Evolutionary conservation across 2,888 invertebrate genomes (phyloP).

Genomic region (Oscheius sp.): DNA sequence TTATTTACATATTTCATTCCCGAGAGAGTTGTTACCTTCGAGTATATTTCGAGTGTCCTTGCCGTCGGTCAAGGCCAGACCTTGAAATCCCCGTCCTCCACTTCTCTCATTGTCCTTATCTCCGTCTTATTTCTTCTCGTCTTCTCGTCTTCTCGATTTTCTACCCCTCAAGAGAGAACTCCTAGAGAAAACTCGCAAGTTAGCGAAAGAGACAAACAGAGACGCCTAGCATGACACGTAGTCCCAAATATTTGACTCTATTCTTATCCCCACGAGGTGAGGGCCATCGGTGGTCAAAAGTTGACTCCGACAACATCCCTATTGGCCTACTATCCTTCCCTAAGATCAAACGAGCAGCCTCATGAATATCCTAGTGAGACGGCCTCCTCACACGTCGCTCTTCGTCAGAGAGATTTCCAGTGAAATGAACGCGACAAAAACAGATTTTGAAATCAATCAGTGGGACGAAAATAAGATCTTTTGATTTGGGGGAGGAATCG

Average conservation of each 20-base stretch:
- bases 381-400: background rate
- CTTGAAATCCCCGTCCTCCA: background rate
- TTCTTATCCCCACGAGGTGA: background rate
- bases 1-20: background rate
- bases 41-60: background rate
- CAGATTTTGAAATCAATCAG: too few species aligned
- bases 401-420: background rate
- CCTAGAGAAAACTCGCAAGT: background rate
- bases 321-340: background rate
- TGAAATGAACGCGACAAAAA: background rate
- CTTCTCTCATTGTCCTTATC: constrained; percentile 2
- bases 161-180: background rate
- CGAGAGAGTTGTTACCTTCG: background rate
- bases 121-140: background rate
- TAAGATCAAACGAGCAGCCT: background rate
- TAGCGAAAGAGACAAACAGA: constrained; percentile 5
- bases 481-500: too few species aligned
- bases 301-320: background rate
- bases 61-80: background rate
- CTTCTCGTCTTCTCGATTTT: background rate
- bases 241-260: constrained; percentile 16
- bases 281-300: constrained; percentile 6
- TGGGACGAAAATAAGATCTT: too few species aligned
- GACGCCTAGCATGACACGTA: background rate
- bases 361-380: background rate